Evolutionary conservation across 2,113 vertebrate species (phyloP).

Genomic region (Sinosuthora webbiana): DNA sequence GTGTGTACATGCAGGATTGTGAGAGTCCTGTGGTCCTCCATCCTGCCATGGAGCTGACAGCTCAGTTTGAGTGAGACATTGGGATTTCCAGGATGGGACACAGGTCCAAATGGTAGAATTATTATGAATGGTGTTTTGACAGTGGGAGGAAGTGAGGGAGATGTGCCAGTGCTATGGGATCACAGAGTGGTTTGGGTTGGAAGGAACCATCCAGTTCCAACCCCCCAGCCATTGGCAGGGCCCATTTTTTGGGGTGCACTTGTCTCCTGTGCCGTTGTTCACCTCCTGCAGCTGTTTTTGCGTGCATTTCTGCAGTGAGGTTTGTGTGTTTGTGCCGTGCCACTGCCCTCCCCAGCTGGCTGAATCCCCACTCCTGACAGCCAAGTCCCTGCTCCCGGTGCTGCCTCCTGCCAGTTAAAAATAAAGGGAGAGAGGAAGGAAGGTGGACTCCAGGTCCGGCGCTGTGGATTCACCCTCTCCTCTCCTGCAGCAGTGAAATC

Average conservation of each 20-base stretch:
- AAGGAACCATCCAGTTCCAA: neutral
- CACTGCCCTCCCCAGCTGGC: neutral
- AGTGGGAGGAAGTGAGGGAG: neutral
- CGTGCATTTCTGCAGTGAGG: neutral
- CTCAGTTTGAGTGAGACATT: neutral
- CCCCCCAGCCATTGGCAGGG: neutral
- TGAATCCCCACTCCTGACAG: neutral
- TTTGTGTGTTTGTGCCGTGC: rapidly evolving
- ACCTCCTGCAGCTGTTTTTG: neutral
- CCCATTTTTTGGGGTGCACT: neutral
- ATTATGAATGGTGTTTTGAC: neutral
- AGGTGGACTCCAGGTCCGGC: neutral
- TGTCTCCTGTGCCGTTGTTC: rapidly evolving
- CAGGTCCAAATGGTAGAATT: neutral
- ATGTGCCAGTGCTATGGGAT: neutral
- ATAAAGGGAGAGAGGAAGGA: neutral
- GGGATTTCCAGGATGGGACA: neutral
- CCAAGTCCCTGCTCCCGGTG: rapidly evolving
- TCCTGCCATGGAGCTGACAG: neutral
- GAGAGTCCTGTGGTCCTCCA: rapidly evolving
- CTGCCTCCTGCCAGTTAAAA: neutral
- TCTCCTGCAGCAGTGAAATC: neutral
- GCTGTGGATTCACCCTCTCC: neutral
- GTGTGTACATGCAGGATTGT: rapidly evolving
- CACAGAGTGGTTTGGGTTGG: neutral